Conservation (phyloP, 92 coral and sea anemone genomes). For the Phenganax marumi region DNA sequence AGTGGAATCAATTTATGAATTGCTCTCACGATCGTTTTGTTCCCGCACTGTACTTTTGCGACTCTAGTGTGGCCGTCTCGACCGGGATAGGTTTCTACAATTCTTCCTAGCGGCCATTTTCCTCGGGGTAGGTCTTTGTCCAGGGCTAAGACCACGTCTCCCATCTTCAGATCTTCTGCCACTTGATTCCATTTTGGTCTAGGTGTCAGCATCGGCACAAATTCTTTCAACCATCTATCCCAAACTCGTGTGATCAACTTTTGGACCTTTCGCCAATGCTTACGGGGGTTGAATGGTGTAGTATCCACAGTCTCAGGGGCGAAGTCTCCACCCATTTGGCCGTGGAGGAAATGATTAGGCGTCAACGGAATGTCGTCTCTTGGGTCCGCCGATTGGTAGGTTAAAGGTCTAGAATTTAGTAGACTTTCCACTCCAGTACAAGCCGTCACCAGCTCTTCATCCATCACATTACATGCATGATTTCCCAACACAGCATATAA, state of each 20-base stretch:
- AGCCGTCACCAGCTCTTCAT: constrained; percentile 60
- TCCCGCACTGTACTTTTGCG: constrained; percentile 60
- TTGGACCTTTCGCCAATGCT: constrained; percentile 17
- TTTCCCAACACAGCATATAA: constrained; percentile 47
- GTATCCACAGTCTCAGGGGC: constrained; percentile 42
- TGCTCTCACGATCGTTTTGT: constrained; percentile 46
- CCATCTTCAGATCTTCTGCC: not conserved
- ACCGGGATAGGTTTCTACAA: not conserved
- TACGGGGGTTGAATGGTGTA: constrained; percentile 32
- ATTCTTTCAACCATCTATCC: constrained; percentile 26
- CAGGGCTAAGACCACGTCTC: constrained; percentile 18
- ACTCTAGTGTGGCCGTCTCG: constrained; percentile 57
- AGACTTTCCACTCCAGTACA: constrained; percentile 58
- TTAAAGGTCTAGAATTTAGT: constrained; percentile 53
- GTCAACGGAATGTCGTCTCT: constrained; percentile 48
- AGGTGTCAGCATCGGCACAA: not conserved
- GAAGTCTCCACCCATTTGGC: constrained; percentile 60
- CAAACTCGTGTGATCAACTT: constrained; percentile 24
- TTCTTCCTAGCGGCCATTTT: constrained; percentile 16
- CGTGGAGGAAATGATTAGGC: constrained; percentile 63
- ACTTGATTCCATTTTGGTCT: constrained; percentile 13
- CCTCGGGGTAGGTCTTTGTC: constrained; percentile 8
- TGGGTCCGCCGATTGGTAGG: constrained; percentile 55
- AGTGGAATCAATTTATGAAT: constrained; percentile 55
- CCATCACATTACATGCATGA: constrained; percentile 50